Conservation (phyloP, 2,888 invertebrate genomes). For the Hipparchia sbordonii region DNA sequence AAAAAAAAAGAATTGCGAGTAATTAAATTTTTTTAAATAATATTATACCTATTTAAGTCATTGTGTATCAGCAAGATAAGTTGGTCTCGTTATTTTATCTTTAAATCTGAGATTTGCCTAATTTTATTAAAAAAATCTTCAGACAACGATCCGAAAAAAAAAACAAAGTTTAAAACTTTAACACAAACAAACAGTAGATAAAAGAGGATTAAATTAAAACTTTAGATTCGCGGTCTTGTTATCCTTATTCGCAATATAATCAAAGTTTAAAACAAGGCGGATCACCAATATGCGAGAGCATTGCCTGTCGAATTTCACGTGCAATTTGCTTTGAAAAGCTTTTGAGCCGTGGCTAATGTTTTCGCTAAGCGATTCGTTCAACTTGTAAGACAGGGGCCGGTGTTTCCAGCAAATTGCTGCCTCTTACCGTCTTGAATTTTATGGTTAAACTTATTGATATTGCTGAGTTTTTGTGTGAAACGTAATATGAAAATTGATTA, state of each 20-base stretch:
- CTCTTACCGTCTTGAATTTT: constrained; percentile 48
- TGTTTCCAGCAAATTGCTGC: constrained; percentile 59
- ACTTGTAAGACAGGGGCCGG: constrained; percentile 56
- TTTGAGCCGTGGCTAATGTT: constrained; percentile 77
- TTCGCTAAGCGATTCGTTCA: constrained; percentile 75
- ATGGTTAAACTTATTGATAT: constrained; percentile 39
- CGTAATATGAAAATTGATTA: background rate
- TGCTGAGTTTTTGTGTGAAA: background rate
- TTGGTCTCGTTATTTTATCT: too few species aligned
- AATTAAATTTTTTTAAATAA: too few species aligned
- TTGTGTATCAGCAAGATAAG: too few species aligned
- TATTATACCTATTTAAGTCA: too few species aligned
- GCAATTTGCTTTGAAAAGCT: constrained; percentile 76
- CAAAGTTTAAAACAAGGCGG: constrained; percentile 52
- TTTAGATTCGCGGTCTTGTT: constrained; percentile 32
- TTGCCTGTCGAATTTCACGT: constrained; percentile 76
- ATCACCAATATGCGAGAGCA: constrained; percentile 57
- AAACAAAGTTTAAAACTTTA: background rate
- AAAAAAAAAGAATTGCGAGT: too few species aligned
- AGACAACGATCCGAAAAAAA: background rate
- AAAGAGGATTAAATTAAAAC: constrained; percentile 21
- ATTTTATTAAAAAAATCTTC: background rate
- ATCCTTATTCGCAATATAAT: constrained; percentile 48
- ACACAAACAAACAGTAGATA: constrained; percentile 6
- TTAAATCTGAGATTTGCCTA: too few species aligned